A percentile compares a stretch with the other conserved stretches of the same genome.
phyloP scores from a whole-genome alignment of 2,797 vertebrate genomes.

The Natrix natrix region DNA sequence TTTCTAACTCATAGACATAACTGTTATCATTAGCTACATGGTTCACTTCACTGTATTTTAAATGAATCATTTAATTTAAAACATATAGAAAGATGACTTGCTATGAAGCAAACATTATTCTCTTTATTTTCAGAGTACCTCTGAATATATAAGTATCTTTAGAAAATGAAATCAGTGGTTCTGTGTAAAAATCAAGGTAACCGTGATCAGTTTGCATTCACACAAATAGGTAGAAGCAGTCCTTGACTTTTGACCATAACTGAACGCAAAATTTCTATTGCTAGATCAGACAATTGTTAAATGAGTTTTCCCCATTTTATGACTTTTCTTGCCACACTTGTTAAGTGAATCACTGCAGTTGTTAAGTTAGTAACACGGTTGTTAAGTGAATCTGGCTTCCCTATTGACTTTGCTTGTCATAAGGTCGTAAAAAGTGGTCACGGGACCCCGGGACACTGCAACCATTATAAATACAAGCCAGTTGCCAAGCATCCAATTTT shows the following conservation, averaged over 20 bases:
- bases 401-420: neutral
- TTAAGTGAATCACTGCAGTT: neutral
- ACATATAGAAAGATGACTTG: neutral
- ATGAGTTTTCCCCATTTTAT: neutral
- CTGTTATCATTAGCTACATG: neutral
- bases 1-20: neutral
- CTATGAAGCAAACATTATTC: neutral
- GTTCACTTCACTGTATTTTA: neutral
- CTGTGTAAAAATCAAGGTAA: neutral
- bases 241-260: neutral
- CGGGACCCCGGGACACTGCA: neutral
- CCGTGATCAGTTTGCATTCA: neutral
- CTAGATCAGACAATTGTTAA: neutral
- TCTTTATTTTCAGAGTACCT: neutral
- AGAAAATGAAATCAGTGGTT: neutral
- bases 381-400: neutral
- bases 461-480: neutral
- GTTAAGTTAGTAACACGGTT: neutral
- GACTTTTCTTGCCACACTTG: neutral
- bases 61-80: neutral
- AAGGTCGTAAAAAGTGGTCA: neutral
- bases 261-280: neutral
- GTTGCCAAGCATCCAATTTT: neutral
- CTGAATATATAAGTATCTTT: neutral
- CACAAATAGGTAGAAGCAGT: neutral